Percentiles rank a stretch among this genome's conserved stretches.
These are phyloP conservation scores for Cancer borealis DNA, from an alignment of 2,888 invertebrate species.

Conservation along the genomic window DNA sequence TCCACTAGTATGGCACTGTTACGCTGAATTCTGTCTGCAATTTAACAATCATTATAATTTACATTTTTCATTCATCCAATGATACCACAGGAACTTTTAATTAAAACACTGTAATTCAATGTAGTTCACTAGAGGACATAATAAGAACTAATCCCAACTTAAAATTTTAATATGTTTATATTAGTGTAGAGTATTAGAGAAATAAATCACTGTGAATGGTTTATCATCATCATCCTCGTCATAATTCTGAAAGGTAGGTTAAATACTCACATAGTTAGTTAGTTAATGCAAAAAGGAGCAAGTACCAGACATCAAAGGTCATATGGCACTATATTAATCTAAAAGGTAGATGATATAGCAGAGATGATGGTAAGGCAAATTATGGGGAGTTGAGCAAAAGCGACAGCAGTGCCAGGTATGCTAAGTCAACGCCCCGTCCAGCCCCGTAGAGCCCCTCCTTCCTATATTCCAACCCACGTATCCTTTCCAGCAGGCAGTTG, in stretches of 20 bases:
- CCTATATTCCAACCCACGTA: no score
- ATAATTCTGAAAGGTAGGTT: background rate
- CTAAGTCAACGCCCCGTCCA: no score
- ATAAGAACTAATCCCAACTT: background rate
- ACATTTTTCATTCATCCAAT: background rate
- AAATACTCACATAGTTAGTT: no score
- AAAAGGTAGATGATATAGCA: no score
- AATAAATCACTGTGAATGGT: background rate
- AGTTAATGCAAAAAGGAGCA: no score
- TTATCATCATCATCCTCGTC: background rate
- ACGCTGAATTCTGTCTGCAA: constrained; percentile 65
- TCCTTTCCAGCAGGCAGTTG: no score
- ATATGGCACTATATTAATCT: no score
- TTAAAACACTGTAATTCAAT: background rate
- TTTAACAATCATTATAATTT: background rate
- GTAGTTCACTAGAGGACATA: background rate
- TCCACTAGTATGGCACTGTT: constrained; percentile 70
- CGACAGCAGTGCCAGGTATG: no score
- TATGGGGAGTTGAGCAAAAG: no score
- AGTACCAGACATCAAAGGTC: no score
- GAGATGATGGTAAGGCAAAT: no score
- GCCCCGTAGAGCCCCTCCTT: no score
- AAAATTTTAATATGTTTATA: background rate
- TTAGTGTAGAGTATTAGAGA: background rate
- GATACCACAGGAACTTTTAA: background rate